These are phyloP conservation scores for Harlomillsia oculata DNA, from an alignment of 1,140 invertebrate genomes.

Conservation along the genomic window DNA sequence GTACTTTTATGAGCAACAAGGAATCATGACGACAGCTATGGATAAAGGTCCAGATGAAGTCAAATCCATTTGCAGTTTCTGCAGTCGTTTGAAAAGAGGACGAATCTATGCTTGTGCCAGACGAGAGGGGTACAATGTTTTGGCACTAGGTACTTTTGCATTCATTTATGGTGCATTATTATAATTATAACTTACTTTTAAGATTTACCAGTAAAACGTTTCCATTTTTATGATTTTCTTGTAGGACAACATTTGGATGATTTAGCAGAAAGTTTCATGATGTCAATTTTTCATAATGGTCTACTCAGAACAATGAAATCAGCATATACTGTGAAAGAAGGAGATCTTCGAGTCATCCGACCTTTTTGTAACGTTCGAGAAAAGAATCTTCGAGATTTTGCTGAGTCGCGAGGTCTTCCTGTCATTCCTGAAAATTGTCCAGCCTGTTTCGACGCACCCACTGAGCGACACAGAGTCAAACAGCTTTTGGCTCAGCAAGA, in stretches of 20 bases:
- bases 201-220: too few relatives aligned
- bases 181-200: too few relatives aligned
- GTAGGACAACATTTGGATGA: constrained; percentile 75
- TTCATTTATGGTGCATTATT: too few relatives aligned
- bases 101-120: constrained; percentile 64
- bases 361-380: constrained; percentile 80
- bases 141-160: constrained; percentile 49
- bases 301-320: constrained; percentile 70
- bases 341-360: constrained; percentile 67
- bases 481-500: constrained; percentile 65
- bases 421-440: constrained; percentile 53
- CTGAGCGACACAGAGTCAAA: constrained; percentile 57
- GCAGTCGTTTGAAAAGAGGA: constrained; percentile 58
- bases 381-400: constrained; percentile 58
- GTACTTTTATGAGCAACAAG: constrained; percentile 61
- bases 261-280: constrained; percentile 69
- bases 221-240: background rate
- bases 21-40: constrained; percentile 32
- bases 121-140: constrained; percentile 67
- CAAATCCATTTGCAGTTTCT: constrained; percentile 57
- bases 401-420: constrained; percentile 55
- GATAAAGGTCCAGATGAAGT: constrained; percentile 23
- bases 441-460: constrained; percentile 53
- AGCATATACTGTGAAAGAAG: constrained; percentile 55
- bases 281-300: constrained; percentile 72